Conservation (phyloP, 2,797 vertebrate genomes). For the Phalloptychus januarius region DNA sequence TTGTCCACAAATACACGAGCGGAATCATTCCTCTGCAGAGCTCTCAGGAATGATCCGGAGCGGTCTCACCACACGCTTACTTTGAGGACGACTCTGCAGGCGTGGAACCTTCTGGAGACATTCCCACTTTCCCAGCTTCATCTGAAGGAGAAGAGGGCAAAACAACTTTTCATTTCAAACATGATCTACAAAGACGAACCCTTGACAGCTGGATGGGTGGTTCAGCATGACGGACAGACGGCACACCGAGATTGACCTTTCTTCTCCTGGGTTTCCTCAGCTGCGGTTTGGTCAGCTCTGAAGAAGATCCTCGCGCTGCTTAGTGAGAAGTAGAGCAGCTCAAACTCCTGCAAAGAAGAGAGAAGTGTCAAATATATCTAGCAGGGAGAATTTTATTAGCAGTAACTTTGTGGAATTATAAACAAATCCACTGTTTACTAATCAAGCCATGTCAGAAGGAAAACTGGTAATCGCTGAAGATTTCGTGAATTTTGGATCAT, state of each 20-base stretch:
- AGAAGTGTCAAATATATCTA: neutral
- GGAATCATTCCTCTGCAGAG: neutral
- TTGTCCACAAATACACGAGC: slow-evolving; percentile 2
- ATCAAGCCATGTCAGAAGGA: neutral
- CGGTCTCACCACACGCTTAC: slow-evolving; percentile 67
- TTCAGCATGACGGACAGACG: neutral
- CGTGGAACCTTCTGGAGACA: slow-evolving; percentile 59
- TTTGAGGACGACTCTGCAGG: slow-evolving; percentile 82
- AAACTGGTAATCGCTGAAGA: neutral
- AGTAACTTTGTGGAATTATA: neutral
- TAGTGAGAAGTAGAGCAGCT: slow-evolving; percentile 96
- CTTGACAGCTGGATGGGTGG: neutral
- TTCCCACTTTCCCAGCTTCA: slow-evolving; percentile 81
- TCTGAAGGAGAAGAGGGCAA: slow-evolving; percentile 71
- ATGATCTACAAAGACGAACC: neutral
- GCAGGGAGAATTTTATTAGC: neutral
- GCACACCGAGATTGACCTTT: slow-evolving; percentile 86
- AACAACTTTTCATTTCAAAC: slow-evolving; percentile 11
- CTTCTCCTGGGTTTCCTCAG: slow-evolving; percentile 96
- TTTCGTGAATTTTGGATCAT: neutral
- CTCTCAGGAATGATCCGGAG: neutral
- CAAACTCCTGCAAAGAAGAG: slow-evolving; percentile 88
- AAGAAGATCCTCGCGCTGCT: slow-evolving; percentile 99
- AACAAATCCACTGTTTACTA: neutral
- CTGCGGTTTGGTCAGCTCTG: slow-evolving; percentile 97